Percentiles rank a stretch among this genome's conserved stretches.
Conservation (phyloP, 2,888 invertebrate genomes). For the Schizaphis graminum region DNA sequence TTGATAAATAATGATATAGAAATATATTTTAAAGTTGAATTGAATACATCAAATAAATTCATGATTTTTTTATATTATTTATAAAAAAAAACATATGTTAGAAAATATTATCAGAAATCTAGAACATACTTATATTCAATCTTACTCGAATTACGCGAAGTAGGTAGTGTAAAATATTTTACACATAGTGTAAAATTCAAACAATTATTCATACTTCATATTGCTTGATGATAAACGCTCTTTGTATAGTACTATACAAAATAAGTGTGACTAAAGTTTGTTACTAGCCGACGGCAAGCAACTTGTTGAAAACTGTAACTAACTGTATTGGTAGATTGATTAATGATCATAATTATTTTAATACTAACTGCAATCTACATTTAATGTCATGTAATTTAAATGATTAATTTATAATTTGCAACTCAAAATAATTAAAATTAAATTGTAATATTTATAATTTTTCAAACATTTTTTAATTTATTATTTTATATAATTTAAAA, state of each 20-base stretch:
- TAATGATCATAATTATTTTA: constrained; percentile 14
- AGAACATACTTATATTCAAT: not conserved
- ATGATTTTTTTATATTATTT: not conserved
- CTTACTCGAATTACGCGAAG: not conserved
- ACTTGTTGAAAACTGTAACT: constrained; percentile 32
- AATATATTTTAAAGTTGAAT: not conserved
- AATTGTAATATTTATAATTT: not conserved
- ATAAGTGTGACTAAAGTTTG: constrained; percentile 16
- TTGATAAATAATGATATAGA: not conserved
- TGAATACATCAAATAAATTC: not conserved
- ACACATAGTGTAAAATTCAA: not conserved
- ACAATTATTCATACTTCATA: not conserved
- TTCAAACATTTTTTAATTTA: not conserved
- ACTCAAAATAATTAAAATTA: not conserved
- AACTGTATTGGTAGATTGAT: constrained; percentile 35
- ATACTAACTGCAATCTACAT: not conserved
- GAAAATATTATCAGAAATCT: not conserved
- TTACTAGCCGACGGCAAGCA: not conserved
- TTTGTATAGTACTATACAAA: not conserved
- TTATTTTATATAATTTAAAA: not conserved
- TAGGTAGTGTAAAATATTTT: not conserved
- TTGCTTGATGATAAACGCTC: constrained; percentile 2
- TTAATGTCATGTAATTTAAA: not conserved
- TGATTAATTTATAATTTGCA: constrained; percentile 7
- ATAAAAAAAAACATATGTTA: not conserved